phyloP scores from a whole-genome alignment of 2,797 vertebrate genomes.

The Sus cebifrons region DNA sequence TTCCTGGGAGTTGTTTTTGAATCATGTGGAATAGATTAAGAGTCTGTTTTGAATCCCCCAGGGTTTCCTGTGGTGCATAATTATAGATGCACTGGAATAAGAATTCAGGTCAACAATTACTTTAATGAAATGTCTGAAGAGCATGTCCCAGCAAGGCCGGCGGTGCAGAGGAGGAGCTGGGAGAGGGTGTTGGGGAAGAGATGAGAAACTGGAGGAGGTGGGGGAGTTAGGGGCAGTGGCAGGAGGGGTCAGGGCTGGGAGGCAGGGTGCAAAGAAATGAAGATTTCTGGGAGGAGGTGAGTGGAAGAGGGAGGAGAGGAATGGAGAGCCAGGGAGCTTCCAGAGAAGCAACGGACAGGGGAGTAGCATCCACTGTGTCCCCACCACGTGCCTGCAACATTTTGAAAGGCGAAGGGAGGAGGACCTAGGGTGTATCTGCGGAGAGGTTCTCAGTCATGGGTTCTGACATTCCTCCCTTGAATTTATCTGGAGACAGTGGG shows the following conservation, averaged over 20 bases:
- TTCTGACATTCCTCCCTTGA: not conserved
- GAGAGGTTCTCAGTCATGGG: not conserved
- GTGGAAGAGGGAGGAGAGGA: too few relatives aligned
- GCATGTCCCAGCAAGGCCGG: slow-evolving; percentile 69
- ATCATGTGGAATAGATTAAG: slow-evolving; percentile 89
- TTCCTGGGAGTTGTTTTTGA: slow-evolving; percentile 90
- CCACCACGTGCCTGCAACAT: not conserved
- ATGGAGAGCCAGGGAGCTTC: not conserved
- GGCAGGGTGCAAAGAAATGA: not conserved
- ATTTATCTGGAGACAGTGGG: not conserved
- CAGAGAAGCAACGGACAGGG: not conserved
- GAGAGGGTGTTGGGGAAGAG: not conserved
- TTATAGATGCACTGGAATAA: slow-evolving; percentile 89
- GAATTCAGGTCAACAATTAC: slow-evolving; percentile 90
- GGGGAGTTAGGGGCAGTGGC: not conserved
- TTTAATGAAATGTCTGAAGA: slow-evolving; percentile 90
- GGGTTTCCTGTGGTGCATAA: slow-evolving; percentile 88
- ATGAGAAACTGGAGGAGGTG: not conserved
- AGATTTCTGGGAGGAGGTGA: not conserved
- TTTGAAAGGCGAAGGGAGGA: not conserved
- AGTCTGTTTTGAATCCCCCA: slow-evolving; percentile 88
- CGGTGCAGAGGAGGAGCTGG: too few relatives aligned
- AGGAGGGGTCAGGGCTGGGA: too few relatives aligned
- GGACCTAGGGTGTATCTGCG: not conserved
- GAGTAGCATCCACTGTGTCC: not conserved